phyloP scores from a whole-genome alignment of 2,888 invertebrate genomes.

The Callyntrura guangdongensis region DNA sequence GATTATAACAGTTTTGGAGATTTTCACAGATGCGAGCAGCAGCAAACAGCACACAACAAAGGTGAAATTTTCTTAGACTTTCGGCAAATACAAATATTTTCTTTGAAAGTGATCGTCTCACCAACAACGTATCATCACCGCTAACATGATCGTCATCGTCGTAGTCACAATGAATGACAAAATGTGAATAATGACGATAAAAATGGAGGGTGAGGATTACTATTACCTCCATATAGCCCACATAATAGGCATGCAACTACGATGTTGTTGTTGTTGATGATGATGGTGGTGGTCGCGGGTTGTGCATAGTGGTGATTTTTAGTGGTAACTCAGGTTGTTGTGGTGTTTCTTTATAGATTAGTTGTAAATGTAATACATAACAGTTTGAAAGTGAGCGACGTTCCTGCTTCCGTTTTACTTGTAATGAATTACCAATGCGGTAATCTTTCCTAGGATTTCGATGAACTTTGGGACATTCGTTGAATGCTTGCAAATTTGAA shows the following conservation, averaged over 20 bases:
- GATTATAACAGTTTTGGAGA: not conserved
- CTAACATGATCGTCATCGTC: not conserved
- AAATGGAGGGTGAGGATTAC: constrained; percentile 44
- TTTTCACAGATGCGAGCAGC: not conserved
- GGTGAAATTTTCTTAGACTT: constrained; percentile 67
- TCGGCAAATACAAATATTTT: constrained; percentile 70
- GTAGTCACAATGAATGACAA: constrained; percentile 23
- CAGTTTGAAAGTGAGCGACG: not conserved
- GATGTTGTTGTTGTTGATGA: constrained; percentile 2
- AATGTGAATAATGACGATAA: constrained; percentile 22
- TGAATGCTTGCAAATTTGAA: not conserved
- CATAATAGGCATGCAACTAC: constrained; percentile 26
- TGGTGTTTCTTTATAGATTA: constrained; percentile 34
- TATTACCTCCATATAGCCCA: not conserved
- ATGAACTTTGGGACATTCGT: constrained; percentile 52
- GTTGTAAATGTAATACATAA: not conserved
- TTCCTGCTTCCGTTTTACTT: constrained; percentile 28
- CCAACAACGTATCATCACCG: not conserved
- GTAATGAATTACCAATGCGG: not conserved
- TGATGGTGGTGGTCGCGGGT: constrained; percentile 1
- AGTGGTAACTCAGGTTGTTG: too few relatives aligned
- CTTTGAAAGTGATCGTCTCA: constrained; percentile 69
- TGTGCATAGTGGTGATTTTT: not conserved
- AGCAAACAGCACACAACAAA: not conserved
- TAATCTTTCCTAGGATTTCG: constrained; percentile 52